These are phyloP conservation scores for Nymphicus hollandicus DNA, from an alignment of 2,113 vertebrate genomes.

Conservation along the genomic window DNA sequence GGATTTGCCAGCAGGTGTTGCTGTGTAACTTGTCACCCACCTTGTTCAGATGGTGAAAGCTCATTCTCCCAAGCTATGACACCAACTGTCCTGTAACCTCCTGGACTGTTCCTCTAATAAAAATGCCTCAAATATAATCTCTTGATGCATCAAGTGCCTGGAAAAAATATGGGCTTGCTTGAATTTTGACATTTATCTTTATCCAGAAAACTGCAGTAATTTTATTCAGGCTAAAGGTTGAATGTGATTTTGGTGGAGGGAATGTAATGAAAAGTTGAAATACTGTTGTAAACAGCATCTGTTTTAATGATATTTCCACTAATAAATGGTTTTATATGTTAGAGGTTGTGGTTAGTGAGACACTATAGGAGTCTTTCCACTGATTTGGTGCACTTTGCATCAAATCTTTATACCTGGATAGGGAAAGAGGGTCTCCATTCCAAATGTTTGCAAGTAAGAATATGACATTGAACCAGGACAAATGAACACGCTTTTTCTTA, in stretches of 20 bases:
- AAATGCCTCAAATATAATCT: background rate
- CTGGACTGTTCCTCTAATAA: background rate
- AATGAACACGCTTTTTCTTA: accelerated
- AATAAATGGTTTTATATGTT: background rate
- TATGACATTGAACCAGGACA: background rate
- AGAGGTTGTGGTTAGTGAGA: background rate
- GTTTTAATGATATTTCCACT: background rate
- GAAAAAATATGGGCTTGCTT: background rate
- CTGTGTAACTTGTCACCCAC: conserved; percentile 43
- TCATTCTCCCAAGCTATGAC: background rate
- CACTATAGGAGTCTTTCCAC: background rate
- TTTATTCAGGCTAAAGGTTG: background rate
- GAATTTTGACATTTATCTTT: background rate
- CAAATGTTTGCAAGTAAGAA: background rate
- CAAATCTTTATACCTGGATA: accelerated
- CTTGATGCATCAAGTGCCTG: background rate
- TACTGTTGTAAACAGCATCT: background rate
- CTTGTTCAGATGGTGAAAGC: background rate
- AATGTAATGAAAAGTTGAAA: background rate
- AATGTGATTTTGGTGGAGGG: background rate
- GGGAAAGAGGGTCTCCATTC: accelerated
- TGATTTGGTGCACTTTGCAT: accelerated
- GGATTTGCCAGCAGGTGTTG: conserved; percentile 53
- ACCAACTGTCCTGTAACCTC: background rate
- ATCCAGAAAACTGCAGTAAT: accelerated